Conservation (phyloP, 2,797 vertebrate species). For the Lophius americanus region DNA sequence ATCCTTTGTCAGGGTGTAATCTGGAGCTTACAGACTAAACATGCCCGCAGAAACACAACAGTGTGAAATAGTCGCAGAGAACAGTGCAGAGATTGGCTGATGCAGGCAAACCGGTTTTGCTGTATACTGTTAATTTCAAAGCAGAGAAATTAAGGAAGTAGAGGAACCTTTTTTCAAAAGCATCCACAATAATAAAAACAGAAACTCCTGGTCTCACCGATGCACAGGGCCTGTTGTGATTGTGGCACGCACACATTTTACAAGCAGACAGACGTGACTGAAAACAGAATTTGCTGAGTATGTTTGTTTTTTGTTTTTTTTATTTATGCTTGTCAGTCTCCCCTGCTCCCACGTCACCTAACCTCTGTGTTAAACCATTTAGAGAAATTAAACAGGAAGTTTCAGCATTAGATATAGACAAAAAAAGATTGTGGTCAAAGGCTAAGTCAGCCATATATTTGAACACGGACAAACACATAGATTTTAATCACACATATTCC, state of each 20-base stretch:
- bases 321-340: constrained; percentile 3
- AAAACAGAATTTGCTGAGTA: constrained; percentile 4
- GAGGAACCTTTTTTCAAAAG: constrained; percentile 9
- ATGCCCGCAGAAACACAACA: constrained; percentile 34
- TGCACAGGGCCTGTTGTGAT: neutral
- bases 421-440: neutral
- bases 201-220: neutral
- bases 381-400: neutral
- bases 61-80: constrained; percentile 36
- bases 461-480: neutral
- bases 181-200: constrained; percentile 11
- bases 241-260: neutral
- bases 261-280: neutral
- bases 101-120: constrained; percentile 23
- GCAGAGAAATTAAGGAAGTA: constrained; percentile 8
- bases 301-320: neutral
- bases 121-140: constrained; percentile 12
- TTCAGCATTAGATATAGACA: too few relatives aligned
- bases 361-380: neutral
- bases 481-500: neutral
- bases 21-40: constrained; percentile 51
- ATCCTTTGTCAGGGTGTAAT: constrained; percentile 52
- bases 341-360: neutral
- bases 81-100: constrained; percentile 14
- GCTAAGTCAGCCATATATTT: neutral